Conservation (phyloP, 2,113 vertebrate genomes). For the Eidolon helvum region DNA sequence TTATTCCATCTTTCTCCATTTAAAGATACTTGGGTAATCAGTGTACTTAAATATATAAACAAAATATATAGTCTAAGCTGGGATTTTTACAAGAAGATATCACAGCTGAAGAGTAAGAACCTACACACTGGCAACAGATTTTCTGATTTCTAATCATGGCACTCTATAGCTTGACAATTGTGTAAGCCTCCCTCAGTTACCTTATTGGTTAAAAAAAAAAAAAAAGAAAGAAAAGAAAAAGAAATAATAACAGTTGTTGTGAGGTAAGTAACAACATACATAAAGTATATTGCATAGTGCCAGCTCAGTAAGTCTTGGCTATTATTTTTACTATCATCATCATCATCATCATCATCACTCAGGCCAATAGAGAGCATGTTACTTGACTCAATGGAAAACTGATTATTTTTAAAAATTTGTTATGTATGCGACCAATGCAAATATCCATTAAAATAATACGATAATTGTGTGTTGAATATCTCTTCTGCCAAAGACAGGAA, state of each 20-base stretch:
- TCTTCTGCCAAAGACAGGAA: neutral
- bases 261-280: neutral
- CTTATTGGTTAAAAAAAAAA: neutral
- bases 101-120: neutral
- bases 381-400: neutral
- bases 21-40: neutral
- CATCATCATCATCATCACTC: neutral
- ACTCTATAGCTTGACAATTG: neutral
- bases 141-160: neutral
- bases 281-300: neutral
- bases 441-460: neutral
- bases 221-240: too few relatives aligned
- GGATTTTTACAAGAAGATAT: neutral
- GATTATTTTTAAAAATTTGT: conserved; percentile 12
- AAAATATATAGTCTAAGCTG: neutral
- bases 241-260: neutral
- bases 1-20: neutral
- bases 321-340: neutral
- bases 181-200: neutral
- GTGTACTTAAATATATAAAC: neutral
- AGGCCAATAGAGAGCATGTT: neutral
- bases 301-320: neutral
- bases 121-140: neutral
- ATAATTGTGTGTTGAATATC: neutral
- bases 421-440: neutral